These are phyloP conservation scores for Lycocorax pyrrhopterus DNA, from an alignment of 2,113 vertebrate genomes.

Conservation along the genomic window DNA sequence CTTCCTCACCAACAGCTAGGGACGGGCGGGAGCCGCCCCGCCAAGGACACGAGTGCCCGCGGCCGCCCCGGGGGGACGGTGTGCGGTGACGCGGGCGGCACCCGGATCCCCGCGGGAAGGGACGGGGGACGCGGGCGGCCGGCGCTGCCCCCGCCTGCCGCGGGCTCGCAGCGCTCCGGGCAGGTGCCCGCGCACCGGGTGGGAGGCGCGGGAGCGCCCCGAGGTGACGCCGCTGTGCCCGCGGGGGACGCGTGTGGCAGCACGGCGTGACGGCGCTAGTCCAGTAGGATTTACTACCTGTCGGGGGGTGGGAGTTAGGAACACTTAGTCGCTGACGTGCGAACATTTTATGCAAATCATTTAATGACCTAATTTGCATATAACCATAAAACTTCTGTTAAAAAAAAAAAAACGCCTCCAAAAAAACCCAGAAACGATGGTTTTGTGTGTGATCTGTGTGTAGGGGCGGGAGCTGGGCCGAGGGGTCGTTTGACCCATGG, in stretches of 20 bases:
- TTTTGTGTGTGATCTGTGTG: background rate
- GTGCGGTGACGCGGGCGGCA: background rate
- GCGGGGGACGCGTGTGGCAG: background rate
- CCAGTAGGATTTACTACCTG: constrained; percentile 29
- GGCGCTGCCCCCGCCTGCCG: background rate
- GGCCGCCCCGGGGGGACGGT: background rate
- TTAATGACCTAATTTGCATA: constrained; percentile 65
- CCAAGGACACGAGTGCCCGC: background rate
- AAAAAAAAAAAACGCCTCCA: background rate
- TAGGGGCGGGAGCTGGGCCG: background rate
- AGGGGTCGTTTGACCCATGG: background rate
- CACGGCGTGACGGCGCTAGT: background rate
- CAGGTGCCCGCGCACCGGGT: background rate
- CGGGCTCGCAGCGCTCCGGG: background rate
- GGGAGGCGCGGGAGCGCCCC: background rate
- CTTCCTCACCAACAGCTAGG: constrained; percentile 30
- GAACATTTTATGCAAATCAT: constrained; percentile 63
- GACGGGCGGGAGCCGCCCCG: background rate
- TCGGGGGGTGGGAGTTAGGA: constrained; percentile 1
- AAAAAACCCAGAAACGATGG: background rate
- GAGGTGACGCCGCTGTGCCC: background rate
- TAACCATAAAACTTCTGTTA: constrained; percentile 47
- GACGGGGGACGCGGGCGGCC: background rate
- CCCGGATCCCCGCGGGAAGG: background rate
- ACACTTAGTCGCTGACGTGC: constrained; percentile 36